Evolutionary conservation across 2,888 invertebrate genomes (phyloP).

Genomic region (Serrognathus titanus): DNA sequence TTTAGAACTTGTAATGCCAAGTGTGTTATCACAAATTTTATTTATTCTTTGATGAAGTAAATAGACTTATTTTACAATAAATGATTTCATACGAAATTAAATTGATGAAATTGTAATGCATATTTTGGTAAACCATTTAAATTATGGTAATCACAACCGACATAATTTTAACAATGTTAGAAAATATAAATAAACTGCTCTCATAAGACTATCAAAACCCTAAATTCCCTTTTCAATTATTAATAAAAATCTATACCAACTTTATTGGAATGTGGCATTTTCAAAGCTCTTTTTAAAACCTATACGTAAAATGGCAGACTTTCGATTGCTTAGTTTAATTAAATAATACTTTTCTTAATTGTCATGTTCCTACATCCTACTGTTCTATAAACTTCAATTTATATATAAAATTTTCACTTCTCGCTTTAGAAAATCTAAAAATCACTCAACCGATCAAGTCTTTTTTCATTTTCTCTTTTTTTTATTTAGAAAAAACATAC

Average conservation of each 20-base stretch:
- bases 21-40: too few species aligned
- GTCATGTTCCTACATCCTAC: conserved; percentile 4
- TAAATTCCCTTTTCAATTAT: too few species aligned
- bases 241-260: too few species aligned
- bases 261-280: neutral
- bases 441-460: neutral
- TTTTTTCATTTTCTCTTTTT: neutral
- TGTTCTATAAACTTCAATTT: conserved; percentile 11
- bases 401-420: conserved; percentile 9
- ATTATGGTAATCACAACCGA: neutral
- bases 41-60: too few species aligned
- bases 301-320: conserved; percentile 8
- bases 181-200: neutral
- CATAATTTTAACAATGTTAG: neutral
- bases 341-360: too few species aligned
- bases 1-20: too few species aligned
- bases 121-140: too few species aligned
- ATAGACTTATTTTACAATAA: too few species aligned
- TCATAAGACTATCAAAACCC: neutral
- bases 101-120: too few species aligned
- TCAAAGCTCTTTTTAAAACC: neutral
- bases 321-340: conserved; percentile 5
- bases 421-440: conserved; percentile 2
- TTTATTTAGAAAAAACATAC: neutral
- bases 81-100: too few species aligned